A percentile compares a stretch with the other conserved stretches of the same genome.
phyloP scores from a whole-genome alignment of 2,113 vertebrate species.

The Prunella fulvescens region DNA sequence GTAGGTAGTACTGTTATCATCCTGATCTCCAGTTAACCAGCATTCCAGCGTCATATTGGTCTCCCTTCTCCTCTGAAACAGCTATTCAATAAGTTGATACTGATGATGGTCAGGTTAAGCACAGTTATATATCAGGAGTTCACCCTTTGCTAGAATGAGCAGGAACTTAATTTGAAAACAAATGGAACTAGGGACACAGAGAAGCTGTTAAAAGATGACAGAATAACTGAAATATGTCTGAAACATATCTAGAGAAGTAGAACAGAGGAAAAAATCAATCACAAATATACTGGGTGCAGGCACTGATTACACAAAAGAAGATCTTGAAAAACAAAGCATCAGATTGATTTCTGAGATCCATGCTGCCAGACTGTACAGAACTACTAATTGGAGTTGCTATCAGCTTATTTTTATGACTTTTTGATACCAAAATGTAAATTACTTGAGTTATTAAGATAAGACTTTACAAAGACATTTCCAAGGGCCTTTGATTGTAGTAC shows the following conservation, averaged over 20 bases:
- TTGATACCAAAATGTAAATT: not conserved
- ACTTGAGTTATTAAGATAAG: not conserved
- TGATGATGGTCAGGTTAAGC: not conserved
- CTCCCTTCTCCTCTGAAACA: not conserved
- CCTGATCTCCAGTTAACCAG: not conserved
- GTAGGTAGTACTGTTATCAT: not conserved
- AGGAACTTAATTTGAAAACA: slow-evolving; percentile 34
- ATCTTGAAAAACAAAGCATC: not conserved
- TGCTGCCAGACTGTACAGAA: not conserved
- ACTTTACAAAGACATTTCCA: not conserved
- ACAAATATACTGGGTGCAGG: not conserved
- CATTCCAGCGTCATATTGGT: not conserved
- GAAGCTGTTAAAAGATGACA: slow-evolving; percentile 1
- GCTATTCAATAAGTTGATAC: not conserved
- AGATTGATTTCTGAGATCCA: not conserved
- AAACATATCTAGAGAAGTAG: not conserved
- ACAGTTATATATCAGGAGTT: not conserved
- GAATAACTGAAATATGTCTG: not conserved
- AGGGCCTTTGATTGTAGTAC: not conserved
- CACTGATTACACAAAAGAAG: not conserved
- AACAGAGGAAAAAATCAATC: not conserved
- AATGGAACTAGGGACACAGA: not conserved
- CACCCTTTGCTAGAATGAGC: not conserved
- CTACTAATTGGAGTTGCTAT: not conserved
- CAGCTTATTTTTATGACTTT: not conserved